phyloP scores from a whole-genome alignment of 2,888 invertebrate species.

The Caenorhabditis imperialis region DNA sequence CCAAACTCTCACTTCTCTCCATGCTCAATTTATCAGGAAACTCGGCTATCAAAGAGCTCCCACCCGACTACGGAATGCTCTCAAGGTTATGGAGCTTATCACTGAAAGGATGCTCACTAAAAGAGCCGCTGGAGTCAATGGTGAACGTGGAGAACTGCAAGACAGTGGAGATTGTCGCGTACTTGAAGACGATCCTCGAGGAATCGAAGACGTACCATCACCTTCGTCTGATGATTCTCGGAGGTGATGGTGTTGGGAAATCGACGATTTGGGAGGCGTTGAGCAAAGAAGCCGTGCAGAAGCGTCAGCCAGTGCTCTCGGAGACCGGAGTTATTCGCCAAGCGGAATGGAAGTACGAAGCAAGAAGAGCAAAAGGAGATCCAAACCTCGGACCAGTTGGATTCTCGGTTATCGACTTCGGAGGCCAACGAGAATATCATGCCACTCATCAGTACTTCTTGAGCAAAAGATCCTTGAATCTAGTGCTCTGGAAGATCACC shows the following conservation, averaged over 20 bases:
- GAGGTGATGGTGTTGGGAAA: conserved; percentile 87
- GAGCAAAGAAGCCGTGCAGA: conserved; percentile 58
- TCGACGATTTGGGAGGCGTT: conserved; percentile 61
- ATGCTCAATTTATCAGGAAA: conserved; percentile 93
- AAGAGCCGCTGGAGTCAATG: conserved; percentile 90
- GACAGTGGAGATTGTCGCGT: conserved; percentile 92
- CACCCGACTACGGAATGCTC: conserved; percentile 89
- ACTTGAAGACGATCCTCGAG: conserved; percentile 85
- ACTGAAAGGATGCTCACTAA: conserved; percentile 87
- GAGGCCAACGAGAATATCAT: conserved; percentile 94
- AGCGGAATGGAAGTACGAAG: conserved; percentile 91
- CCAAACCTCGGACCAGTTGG: conserved; percentile 87
- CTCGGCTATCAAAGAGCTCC: conserved; percentile 82
- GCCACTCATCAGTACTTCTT: conserved; percentile 98
- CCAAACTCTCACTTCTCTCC: conserved; percentile 89
- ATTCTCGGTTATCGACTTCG: conserved; percentile 95
- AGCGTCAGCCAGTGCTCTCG: conserved; percentile 46
- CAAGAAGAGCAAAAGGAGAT: conserved; percentile 66
- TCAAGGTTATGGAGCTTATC: conserved; percentile 90
- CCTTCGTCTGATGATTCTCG: conserved; percentile 86
- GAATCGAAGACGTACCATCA: conserved; percentile 91
- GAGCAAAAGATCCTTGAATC: conserved; percentile 92
- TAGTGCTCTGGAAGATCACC: conserved; percentile 94
- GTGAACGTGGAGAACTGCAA: conserved; percentile 91
- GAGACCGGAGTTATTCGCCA: conserved; percentile 86